Conservation (phyloP, 2,113 vertebrate species). For the Stigmatopora nigra region DNA sequence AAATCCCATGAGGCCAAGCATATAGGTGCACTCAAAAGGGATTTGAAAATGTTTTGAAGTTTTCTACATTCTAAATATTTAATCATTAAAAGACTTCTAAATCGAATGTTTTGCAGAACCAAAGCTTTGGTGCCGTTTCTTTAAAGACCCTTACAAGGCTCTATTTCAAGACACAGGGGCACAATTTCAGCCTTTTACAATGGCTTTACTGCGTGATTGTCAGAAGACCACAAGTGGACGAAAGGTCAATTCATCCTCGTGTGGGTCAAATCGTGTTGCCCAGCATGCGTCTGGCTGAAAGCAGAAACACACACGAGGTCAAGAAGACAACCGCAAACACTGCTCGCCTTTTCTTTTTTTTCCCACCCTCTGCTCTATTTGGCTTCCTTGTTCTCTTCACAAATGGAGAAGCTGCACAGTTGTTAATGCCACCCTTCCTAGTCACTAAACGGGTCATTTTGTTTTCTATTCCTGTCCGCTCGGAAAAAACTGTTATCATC, state of each 20-base stretch:
- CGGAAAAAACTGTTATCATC: constrained; percentile 65
- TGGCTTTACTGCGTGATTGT: constrained; percentile 1
- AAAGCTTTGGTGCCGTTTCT: constrained; percentile 10
- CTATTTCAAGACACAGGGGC: constrained; percentile 10
- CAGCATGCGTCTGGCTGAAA: constrained; percentile 35
- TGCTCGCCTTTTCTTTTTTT: constrained; percentile 31
- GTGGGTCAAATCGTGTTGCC: constrained; percentile 35
- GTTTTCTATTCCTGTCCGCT: constrained; percentile 68
- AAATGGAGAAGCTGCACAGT: constrained; percentile 54
- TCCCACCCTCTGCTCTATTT: constrained; percentile 19
- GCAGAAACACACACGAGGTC: constrained; percentile 36
- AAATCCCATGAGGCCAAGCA: constrained; percentile 36
- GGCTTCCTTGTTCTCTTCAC: constrained; percentile 24
- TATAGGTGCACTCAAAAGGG: constrained; percentile 26
- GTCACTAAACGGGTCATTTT: constrained; percentile 71
- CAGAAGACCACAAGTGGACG: constrained; percentile 31
- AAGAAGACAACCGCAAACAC: constrained; percentile 25
- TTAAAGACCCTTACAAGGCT: neutral
- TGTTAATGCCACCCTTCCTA: constrained; percentile 62
- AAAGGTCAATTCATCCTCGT: constrained; percentile 47
- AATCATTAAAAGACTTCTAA: constrained; percentile 7
- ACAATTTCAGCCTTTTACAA: neutral
- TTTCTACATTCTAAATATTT: constrained; percentile 29
- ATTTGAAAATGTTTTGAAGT: constrained; percentile 26
- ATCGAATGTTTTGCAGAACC: neutral